phyloP scores from a whole-genome alignment of 2,113 vertebrate genomes.

The Labeo rohita region DNA sequence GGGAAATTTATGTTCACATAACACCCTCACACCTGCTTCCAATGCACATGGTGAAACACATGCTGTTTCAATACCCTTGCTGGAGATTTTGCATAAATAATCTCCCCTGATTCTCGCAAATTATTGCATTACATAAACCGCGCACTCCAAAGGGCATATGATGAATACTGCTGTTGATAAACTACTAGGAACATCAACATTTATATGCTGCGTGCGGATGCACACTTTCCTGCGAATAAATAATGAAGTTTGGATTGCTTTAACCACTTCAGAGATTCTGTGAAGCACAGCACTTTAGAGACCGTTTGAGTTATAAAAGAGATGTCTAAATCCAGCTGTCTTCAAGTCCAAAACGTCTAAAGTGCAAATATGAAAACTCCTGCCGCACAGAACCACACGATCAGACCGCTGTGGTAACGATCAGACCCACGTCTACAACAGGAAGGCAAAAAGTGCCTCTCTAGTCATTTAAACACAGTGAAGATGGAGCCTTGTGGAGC shows the following conservation, averaged over 20 bases:
- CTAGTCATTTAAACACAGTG: neutral
- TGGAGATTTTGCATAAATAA: conserved; percentile 8
- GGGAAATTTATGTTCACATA: neutral
- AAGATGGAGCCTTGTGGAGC: neutral
- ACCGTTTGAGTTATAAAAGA: neutral
- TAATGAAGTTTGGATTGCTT: neutral
- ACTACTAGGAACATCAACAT: neutral
- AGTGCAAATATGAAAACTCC: neutral
- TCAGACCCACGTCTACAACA: neutral
- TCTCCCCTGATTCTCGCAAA: conserved; percentile 1
- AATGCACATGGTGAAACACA: neutral
- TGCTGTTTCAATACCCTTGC: neutral
- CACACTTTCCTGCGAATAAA: neutral
- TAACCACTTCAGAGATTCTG: neutral
- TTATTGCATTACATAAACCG: conserved; percentile 3
- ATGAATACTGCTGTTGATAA: conserved; percentile 17
- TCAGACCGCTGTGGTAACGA: neutral
- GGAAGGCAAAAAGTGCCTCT: neutral
- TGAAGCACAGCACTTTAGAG: neutral
- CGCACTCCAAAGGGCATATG: neutral
- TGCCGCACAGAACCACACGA: neutral
- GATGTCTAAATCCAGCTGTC: conserved; percentile 22
- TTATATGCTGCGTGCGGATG: neutral
- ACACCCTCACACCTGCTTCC: conserved; percentile 8
- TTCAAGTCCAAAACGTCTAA: neutral